Conservation (phyloP, 2,113 vertebrate species). For the Jacana jacana region DNA sequence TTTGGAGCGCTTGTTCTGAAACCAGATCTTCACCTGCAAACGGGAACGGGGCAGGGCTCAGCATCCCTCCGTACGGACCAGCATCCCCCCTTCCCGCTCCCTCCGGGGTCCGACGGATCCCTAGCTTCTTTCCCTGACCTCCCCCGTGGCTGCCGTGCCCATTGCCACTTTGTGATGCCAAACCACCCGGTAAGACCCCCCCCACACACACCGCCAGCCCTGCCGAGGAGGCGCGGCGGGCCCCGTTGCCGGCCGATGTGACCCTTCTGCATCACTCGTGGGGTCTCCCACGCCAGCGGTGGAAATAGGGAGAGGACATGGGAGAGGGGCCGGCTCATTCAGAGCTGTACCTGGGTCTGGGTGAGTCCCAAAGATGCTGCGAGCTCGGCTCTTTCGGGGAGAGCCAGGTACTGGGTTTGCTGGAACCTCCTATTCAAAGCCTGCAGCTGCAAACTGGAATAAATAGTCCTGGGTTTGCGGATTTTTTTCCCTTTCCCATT, state of each 20-base stretch:
- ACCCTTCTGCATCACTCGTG: not conserved
- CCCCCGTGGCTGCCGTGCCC: not conserved
- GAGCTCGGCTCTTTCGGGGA: conserved; percentile 96
- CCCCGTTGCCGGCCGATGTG: not conserved
- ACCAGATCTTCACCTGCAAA: conserved; percentile 98
- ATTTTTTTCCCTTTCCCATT: conserved; percentile 99
- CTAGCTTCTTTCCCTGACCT: not conserved
- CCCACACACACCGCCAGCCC: not conserved
- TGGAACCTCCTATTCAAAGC: conserved; percentile 98
- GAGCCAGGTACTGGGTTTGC: conserved; percentile 96
- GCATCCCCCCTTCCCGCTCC: too few relatives aligned
- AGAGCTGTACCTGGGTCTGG: conserved; percentile 90
- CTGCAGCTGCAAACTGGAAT: conserved; percentile 98
- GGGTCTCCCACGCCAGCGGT: not conserved
- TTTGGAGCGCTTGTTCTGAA: conserved; percentile 99
- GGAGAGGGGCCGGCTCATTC: not conserved
- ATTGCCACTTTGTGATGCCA: not conserved
- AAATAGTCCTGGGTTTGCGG: conserved; percentile 98
- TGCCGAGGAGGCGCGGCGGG: not conserved
- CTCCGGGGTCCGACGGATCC: not conserved
- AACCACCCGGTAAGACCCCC: not conserved
- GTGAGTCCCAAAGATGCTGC: conserved; percentile 97
- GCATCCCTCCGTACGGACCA: not conserved
- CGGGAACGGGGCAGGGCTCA: conserved; percentile 26
- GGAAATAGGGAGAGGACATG: not conserved